phyloP scores from a whole-genome alignment of 2,113 vertebrate species.

The Bungarus multicinctus region DNA sequence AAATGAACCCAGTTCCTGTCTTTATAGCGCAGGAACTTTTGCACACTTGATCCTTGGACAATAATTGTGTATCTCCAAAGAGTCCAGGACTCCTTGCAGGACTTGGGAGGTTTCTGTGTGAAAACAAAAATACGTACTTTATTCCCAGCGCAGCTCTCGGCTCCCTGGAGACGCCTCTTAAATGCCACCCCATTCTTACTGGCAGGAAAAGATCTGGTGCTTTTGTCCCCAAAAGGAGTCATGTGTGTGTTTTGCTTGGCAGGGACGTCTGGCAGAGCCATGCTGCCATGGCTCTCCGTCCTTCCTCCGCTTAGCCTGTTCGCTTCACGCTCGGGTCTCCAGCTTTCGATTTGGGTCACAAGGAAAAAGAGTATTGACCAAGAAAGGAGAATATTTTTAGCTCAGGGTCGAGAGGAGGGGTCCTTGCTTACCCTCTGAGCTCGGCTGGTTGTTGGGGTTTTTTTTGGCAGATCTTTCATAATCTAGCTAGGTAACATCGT shows the following conservation, averaged over 20 bases:
- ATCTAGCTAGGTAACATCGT: too few species aligned
- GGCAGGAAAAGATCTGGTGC: conserved; percentile 41
- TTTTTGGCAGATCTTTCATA: too few species aligned
- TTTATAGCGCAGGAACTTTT: conserved; percentile 53
- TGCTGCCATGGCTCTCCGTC: background rate
- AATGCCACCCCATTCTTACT: conserved; percentile 46
- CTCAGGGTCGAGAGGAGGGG: background rate
- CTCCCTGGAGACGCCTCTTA: conserved; percentile 18
- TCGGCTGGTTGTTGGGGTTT: too few species aligned
- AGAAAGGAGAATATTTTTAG: background rate
- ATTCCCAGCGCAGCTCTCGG: too few species aligned
- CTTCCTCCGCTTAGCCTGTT: background rate
- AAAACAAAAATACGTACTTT: background rate
- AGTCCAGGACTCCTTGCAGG: conserved; percentile 42
- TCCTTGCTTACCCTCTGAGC: background rate
- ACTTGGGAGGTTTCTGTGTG: conserved; percentile 47
- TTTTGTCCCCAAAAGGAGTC: conserved; percentile 40
- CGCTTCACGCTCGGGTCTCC: background rate
- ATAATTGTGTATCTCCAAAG: conserved; percentile 30
- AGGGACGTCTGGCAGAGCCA: background rate
- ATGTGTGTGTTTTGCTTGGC: conserved; percentile 1
- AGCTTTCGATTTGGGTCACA: background rate
- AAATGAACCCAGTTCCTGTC: conserved; percentile 44
- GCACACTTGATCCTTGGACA: conserved; percentile 52
- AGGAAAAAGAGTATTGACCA: too few species aligned